These are phyloP conservation scores for Hypothenemus hampei DNA, from an alignment of 1,140 invertebrate genomes.

Conservation along the genomic window DNA sequence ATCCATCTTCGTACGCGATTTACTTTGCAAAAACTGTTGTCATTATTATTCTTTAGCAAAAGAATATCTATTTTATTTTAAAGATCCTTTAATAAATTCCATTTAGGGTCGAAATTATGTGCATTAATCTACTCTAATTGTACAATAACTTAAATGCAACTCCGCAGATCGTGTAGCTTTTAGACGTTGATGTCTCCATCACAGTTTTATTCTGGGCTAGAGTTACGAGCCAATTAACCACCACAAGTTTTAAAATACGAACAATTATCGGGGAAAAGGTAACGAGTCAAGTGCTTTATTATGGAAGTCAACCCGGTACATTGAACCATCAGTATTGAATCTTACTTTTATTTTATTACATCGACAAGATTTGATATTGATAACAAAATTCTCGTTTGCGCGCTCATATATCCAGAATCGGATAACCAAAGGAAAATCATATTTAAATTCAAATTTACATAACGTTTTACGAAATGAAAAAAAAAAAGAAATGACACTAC, in stretches of 20 bases:
- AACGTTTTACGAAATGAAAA: slow-evolving; percentile 9
- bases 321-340: slow-evolving; percentile 5
- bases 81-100: slow-evolving; percentile 31
- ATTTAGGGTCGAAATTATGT: slow-evolving; percentile 33
- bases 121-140: slow-evolving; percentile 37
- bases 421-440: too few relatives aligned
- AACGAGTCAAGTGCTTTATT: slow-evolving; percentile 10
- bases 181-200: slow-evolving; percentile 37
- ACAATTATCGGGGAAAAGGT: slow-evolving; percentile 9
- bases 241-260: slow-evolving; percentile 9
- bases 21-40: too few relatives aligned
- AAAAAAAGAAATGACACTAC: slow-evolving; percentile 3
- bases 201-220: slow-evolving; percentile 19
- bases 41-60: too few relatives aligned
- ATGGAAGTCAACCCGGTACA: neutral
- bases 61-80: too few relatives aligned
- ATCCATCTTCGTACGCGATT: too few relatives aligned
- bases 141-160: slow-evolving; percentile 35
- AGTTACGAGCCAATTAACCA: slow-evolving; percentile 28
- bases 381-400: neutral
- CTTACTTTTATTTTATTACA: neutral
- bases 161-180: slow-evolving; percentile 31
- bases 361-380: too few relatives aligned
- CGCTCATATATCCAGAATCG: neutral
- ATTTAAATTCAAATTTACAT: slow-evolving; percentile 14